phyloP scores from a whole-genome alignment of 2,888 invertebrate species.

The Nymphalis polychloros region DNA sequence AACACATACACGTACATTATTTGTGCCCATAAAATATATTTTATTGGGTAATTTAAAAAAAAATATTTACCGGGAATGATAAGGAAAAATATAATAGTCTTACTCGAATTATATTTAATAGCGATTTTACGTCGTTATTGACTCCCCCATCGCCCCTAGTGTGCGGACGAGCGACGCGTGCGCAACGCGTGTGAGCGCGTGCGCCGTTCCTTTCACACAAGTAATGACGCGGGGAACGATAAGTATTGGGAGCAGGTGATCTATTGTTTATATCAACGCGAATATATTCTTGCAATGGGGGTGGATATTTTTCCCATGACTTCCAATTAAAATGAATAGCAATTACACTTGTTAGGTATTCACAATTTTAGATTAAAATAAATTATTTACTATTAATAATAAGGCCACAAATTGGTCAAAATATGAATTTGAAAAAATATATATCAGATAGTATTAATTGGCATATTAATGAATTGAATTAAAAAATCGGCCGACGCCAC shows the following conservation, averaged over 20 bases:
- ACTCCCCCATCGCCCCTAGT: slow-evolving; percentile 21
- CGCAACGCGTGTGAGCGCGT: slow-evolving; percentile 49
- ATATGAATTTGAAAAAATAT: no score
- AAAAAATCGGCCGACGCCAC: no score
- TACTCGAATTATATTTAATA: neutral
- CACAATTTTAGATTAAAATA: neutral
- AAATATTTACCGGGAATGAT: no score
- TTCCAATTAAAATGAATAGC: slow-evolving; percentile 4
- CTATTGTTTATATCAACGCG: slow-evolving; percentile 27
- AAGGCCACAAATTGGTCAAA: no score
- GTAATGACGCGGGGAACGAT: slow-evolving; percentile 26
- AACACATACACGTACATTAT: no score
- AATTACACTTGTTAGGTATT: neutral
- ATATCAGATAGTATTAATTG: no score
- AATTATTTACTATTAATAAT: neutral
- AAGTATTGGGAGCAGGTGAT: slow-evolving; percentile 35
- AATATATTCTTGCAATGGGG: slow-evolving; percentile 19
- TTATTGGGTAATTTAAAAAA: no score
- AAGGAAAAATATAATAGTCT: neutral
- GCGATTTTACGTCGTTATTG: slow-evolving; percentile 17
- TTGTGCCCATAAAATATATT: no score
- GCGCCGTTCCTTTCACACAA: slow-evolving; percentile 46
- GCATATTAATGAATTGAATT: no score
- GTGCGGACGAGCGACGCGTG: slow-evolving; percentile 42
- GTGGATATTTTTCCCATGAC: slow-evolving; percentile 18